Evolutionary conservation across 2,113 vertebrate species (phyloP).

Genomic region (Coptodon bakossiorum): DNA sequence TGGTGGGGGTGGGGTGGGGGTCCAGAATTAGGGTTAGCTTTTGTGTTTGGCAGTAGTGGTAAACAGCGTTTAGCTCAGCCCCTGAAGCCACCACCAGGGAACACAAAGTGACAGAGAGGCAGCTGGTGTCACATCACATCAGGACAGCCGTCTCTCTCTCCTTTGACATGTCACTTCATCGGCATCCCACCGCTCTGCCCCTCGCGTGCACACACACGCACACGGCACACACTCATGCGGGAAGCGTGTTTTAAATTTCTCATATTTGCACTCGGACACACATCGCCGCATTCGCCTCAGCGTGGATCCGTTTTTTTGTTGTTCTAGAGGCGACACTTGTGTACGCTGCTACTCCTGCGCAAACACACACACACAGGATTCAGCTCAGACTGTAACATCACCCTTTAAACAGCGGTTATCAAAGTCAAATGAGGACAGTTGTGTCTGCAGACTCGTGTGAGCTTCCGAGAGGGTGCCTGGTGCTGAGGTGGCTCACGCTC

Average conservation of each 20-base stretch:
- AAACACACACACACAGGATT: constrained; percentile 2
- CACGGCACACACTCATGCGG: neutral
- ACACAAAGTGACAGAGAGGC: constrained; percentile 70
- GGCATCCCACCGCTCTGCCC: neutral
- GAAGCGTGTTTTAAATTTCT: neutral
- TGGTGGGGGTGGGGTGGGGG: neutral
- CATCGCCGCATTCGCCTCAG: neutral
- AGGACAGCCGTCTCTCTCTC: constrained; percentile 38
- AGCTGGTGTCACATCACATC: constrained; percentile 66
- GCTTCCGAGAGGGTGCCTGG: constrained; percentile 27
- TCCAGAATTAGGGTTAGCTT: constrained; percentile 2
- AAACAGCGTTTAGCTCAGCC: constrained; percentile 59
- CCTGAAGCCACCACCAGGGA: constrained; percentile 53
- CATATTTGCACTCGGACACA: neutral
- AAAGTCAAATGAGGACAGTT: constrained; percentile 53
- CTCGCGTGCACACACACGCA: neutral
- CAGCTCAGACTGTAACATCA: constrained; percentile 20
- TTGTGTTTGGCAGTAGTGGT: constrained; percentile 42
- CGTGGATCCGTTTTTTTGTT: neutral
- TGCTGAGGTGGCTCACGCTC: constrained; percentile 27
- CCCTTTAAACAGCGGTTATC: constrained; percentile 43
- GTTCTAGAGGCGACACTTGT: constrained; percentile 5
- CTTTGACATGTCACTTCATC: constrained; percentile 54
- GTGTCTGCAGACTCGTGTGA: constrained; percentile 45
- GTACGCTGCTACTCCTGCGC: neutral